Evolutionary conservation across 2,888 invertebrate genomes (phyloP), one percentile per base, ranked within the genome.

Genomic region (Volucella zonaria): DNA sequence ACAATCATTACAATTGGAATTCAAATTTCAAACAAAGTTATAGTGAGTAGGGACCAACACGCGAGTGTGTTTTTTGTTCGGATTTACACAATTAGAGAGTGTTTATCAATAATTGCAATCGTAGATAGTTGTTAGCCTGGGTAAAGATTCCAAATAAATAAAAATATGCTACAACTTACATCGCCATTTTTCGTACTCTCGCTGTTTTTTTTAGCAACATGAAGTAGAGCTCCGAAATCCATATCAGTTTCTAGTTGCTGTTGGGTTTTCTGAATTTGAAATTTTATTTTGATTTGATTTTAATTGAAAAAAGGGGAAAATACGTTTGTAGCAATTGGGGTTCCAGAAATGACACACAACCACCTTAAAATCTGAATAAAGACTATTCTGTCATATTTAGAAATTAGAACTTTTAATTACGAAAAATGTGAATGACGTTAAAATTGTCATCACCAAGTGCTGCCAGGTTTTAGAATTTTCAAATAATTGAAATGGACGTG

Each of bases 211-310:
- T 94, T 93, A 1, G 95, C 95, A 64, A 93, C 93, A 88, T 93
- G 93, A 80, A 95, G 88, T 66, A 95, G 88, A 11, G 93, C 92
- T 58, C 93, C 93, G 88, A 95, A 95, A 93, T 95, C 94, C 95
- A 95, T 91, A 15, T 3, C 58, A 8, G 2, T 3, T 38, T 12
- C 9, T 51, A 15, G 31, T n/a, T 43, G 3, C 45, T 61, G 10
- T n/a, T 51, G 31, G 9, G 9, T 56, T 23, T 42, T 45, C 11
- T 71, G 11, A 42, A 54, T 4, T 4, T 8, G 2, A 56, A 23
- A 54, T 56, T 23, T 54, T 8, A n/a, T 15, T 71, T 52, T 54
- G 10, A 51, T 38, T 67, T 10, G 12, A 1, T 77, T 85, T 85
- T 81, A 71, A 81, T 86, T 79, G 78, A 74, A 80, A 86, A 77